These are phyloP conservation scores for Craterocephalus amniculus DNA, from an alignment of 2,797 vertebrate genomes.

Conservation along the genomic window DNA sequence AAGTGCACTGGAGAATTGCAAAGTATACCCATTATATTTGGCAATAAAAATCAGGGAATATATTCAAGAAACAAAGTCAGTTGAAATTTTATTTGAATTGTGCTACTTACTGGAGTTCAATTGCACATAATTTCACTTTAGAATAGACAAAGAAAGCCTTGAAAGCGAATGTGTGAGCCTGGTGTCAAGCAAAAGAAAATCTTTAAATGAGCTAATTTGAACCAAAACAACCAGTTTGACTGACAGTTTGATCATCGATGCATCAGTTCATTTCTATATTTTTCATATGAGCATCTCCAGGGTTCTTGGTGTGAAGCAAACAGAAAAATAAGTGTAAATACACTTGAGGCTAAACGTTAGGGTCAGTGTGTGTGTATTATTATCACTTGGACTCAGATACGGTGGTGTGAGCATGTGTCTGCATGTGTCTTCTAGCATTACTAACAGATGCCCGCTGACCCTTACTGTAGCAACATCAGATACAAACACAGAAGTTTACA, in stretches of 20 bases:
- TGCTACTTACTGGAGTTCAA: neutral
- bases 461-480: slow-evolving; percentile 32
- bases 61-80: neutral
- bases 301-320: neutral
- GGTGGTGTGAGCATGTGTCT: neutral
- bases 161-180: neutral
- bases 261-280: too few species aligned
- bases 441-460: slow-evolving; percentile 30
- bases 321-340: neutral
- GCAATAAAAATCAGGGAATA: neutral
- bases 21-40: neutral
- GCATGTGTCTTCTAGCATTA: slow-evolving; percentile 8
- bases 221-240: neutral
- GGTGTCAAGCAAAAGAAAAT: neutral
- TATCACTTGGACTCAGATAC: neutral
- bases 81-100: neutral
- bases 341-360: neutral
- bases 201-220: neutral
- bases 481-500: slow-evolving; percentile 21
- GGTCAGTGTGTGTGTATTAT: too few species aligned
- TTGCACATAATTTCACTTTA: neutral
- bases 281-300: neutral
- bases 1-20: neutral
- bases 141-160: neutral
- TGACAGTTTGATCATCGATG: too few species aligned